These are phyloP conservation scores for Mythimna vitellina DNA, from an alignment of 2,888 invertebrate species.

Conservation along the genomic window DNA sequence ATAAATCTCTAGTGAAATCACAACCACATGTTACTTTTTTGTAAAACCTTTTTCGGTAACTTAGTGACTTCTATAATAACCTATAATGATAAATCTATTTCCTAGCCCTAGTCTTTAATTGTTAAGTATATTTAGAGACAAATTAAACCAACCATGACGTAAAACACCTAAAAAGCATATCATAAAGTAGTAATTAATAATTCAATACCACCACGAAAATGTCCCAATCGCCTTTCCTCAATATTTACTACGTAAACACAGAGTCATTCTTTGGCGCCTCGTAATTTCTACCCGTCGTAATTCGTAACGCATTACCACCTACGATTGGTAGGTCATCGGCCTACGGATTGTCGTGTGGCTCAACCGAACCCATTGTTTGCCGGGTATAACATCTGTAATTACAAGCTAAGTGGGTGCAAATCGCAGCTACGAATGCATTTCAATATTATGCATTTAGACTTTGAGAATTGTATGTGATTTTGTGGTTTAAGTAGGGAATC, in stretches of 20 bases:
- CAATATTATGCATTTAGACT: constrained; percentile 30
- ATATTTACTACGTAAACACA: constrained; percentile 16
- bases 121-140: no score
- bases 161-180: neutral
- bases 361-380: constrained; percentile 52
- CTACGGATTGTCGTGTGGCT: constrained; percentile 43
- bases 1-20: no score
- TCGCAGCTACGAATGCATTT: constrained; percentile 33
- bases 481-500: neutral
- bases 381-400: constrained; percentile 59
- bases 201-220: neutral
- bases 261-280: constrained; percentile 5
- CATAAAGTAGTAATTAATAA: neutral
- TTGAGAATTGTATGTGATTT: constrained; percentile 20
- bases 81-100: no score
- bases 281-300: constrained; percentile 17
- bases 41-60: no score
- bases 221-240: neutral
- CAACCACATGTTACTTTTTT: no score
- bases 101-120: no score
- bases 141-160: no score
- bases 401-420: constrained; percentile 56
- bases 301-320: constrained; percentile 37
- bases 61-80: no score
- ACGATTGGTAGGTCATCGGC: constrained; percentile 42